A percentile compares a stretch with the other conserved stretches of the same genome.
phyloP scores from a whole-genome alignment of 1,140 invertebrate species.

The Calliopsis andreniformis region DNA sequence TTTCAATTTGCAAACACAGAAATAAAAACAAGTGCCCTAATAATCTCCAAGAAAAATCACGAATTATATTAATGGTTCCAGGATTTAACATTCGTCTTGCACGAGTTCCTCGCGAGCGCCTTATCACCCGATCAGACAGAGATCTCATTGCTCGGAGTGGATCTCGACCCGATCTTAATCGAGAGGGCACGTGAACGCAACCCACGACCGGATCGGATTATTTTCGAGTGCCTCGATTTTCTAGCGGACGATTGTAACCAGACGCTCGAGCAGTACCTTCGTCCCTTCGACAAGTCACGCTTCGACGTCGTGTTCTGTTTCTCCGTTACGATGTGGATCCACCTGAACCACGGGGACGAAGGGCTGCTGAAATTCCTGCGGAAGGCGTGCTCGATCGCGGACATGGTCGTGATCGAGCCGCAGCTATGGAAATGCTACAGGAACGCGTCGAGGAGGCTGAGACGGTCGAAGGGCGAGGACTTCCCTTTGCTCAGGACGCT shows the following conservation, averaged over 20 bases:
- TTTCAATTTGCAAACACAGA: background rate
- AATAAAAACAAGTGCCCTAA: no score
- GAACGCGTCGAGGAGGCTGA: slow-evolving; percentile 87
- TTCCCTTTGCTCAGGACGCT: slow-evolving; percentile 84
- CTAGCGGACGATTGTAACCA: slow-evolving; percentile 79
- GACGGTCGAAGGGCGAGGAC: slow-evolving; percentile 81
- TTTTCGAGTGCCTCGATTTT: slow-evolving; percentile 85
- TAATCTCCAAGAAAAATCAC: background rate
- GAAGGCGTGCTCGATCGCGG: slow-evolving; percentile 81
- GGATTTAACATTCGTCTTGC: slow-evolving; percentile 85
- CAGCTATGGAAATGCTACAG: slow-evolving; percentile 92
- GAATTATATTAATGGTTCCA: slow-evolving; percentile 68
- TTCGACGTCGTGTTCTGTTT: slow-evolving; percentile 90
- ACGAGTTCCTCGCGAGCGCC: slow-evolving; percentile 81
- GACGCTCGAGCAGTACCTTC: slow-evolving; percentile 79
- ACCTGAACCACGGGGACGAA: slow-evolving; percentile 89
- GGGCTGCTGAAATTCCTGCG: slow-evolving; percentile 85
- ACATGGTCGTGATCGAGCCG: slow-evolving; percentile 88
- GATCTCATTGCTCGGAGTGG: slow-evolving; percentile 86
- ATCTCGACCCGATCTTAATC: slow-evolving; percentile 88
- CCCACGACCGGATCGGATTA: slow-evolving; percentile 75
- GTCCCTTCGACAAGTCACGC: slow-evolving; percentile 72
- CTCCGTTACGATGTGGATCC: slow-evolving; percentile 94
- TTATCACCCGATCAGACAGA: slow-evolving; percentile 71
- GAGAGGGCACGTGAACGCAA: slow-evolving; percentile 84